Evolutionary conservation across 2,113 vertebrate species (phyloP), one percentile per base, ranked within the genome.

Genomic region (Indicator maculatus): DNA sequence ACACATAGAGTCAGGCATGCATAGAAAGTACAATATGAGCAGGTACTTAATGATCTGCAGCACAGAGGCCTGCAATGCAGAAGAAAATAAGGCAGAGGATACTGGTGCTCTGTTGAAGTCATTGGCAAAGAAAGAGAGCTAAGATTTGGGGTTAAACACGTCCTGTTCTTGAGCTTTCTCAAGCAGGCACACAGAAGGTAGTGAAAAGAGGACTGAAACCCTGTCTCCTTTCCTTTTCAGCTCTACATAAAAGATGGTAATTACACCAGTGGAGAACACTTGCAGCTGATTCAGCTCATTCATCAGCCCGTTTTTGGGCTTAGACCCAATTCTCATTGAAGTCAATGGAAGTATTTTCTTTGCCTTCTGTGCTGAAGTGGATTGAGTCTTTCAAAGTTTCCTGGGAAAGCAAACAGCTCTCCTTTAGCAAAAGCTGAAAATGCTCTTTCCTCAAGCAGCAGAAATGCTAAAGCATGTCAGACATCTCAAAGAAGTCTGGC

Each of bases 251-350:
- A 86, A 64, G 47, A 52, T 14, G 39, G 61, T 79, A 88, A 74
- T 84, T 76, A 72, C 47, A 84, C 23, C 73, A 86, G 61, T 47
- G 74, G 47, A 86, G 56, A 96, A 81, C 86, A 81, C 52, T 95
- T 81, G 76, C 64, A 41, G 47, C 60, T 90, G 69, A 93, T 95
- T 90, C 86, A 88, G 61, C 73, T 86, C 76, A 58, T 94, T 94
- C 73, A 75, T 88, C 86, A 83, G 58, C 21, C 16, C 36, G 67
- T 92, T 73, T 75, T 47, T 86, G 86, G 93, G 83, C 76, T 94
- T 75, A 56, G 26, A 72, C 69, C 52, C 76, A 92, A 38, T 31
- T 74, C 71, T 45, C 55, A 14, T 44, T 80, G 67, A 88, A 93
- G 79, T 81, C 79, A 93, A 77, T 26, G 64, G 28, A 72, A 86